Percentiles rank a stretch among this genome's conserved stretches.
These are phyloP conservation scores for Ptilorrhoa leucosticta DNA, from an alignment of 2,113 vertebrate species.

Conservation along the genomic window DNA sequence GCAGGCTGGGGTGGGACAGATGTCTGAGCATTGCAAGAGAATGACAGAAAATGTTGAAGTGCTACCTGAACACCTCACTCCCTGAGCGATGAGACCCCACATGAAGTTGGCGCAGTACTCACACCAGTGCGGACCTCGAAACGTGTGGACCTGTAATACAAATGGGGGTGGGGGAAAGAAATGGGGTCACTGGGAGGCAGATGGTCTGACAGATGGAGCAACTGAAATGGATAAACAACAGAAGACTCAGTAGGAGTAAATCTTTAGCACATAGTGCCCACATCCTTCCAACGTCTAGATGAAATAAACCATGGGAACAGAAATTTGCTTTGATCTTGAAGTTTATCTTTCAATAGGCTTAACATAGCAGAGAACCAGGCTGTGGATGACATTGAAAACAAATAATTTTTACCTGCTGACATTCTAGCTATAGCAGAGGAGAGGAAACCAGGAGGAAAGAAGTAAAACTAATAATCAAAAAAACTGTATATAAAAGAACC, in stretches of 20 bases:
- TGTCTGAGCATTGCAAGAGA: not conserved
- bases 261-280: not conserved
- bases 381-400: not conserved
- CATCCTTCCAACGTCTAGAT: not conserved
- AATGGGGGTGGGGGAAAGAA: not conserved
- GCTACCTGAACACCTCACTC: slow-evolving; percentile 95
- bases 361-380: not conserved
- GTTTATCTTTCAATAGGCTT: slow-evolving; percentile 24
- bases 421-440: not conserved
- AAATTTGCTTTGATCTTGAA: slow-evolving; percentile 36
- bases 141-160: slow-evolving; percentile 87
- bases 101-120: slow-evolving; percentile 99
- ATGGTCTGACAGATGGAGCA: slow-evolving; percentile 49
- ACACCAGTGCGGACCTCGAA: slow-evolving; percentile 96
- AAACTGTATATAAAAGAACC: not conserved
- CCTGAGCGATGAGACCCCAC: slow-evolving; percentile 99
- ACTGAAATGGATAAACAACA: slow-evolving; percentile 34
- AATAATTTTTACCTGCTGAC: not conserved
- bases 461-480: not conserved
- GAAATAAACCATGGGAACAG: slow-evolving; percentile 23
- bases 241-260: not conserved
- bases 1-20: not conserved
- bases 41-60: not conserved
- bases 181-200: slow-evolving; percentile 37
- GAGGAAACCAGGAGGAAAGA: not conserved